phyloP scores from a whole-genome alignment of 2,113 vertebrate genomes.

The Serilophus lunatus region DNA sequence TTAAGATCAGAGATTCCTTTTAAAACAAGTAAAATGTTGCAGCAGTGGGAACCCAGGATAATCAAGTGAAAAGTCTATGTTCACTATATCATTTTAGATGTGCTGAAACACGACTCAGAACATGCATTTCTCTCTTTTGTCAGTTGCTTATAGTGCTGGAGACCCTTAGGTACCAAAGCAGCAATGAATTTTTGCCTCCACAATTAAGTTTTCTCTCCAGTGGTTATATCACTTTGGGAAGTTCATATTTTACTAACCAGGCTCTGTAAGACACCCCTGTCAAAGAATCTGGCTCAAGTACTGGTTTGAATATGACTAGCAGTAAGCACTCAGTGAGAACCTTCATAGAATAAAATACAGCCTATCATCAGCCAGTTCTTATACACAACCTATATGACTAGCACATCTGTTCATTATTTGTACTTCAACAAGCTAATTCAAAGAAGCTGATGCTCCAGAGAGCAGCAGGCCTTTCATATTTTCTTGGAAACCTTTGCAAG shows the following conservation, averaged over 20 bases:
- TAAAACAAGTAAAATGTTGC: neutral
- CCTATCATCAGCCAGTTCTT: neutral
- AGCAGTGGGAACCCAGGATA: neutral
- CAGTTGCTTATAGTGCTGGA: neutral
- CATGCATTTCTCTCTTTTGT: neutral
- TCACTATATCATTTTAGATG: neutral
- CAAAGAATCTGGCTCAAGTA: neutral
- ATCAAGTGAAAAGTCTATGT: neutral
- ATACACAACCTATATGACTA: neutral
- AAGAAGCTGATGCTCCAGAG: neutral
- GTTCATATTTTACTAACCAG: neutral
- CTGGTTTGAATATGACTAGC: neutral
- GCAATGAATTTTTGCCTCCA: neutral
- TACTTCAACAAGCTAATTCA: neutral
- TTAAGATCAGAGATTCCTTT: neutral
- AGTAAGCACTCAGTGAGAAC: neutral
- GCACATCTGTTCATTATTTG: conserved; percentile 23
- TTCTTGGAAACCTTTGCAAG: neutral
- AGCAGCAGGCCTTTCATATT: neutral
- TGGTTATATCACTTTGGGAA: neutral
- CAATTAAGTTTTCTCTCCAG: neutral
- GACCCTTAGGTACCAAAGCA: neutral
- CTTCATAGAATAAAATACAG: neutral
- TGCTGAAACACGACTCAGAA: neutral
- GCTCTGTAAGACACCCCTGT: neutral